These are phyloP conservation scores for Brachypteracias leptosomus DNA, from an alignment of 2,113 vertebrate species.

Conservation along the genomic window DNA sequence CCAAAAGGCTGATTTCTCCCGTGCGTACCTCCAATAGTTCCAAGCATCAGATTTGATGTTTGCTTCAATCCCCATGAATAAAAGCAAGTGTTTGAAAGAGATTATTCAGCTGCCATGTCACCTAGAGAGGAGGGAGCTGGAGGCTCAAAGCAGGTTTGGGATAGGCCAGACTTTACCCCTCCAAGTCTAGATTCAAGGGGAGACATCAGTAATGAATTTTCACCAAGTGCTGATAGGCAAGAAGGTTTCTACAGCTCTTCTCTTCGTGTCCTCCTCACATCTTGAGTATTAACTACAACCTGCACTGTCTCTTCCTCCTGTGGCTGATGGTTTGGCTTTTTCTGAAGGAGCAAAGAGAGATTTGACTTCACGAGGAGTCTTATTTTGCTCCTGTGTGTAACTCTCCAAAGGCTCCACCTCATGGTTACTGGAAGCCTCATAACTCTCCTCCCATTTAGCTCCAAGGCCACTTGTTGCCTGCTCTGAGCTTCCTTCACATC, in stretches of 20 bases:
- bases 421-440: not conserved
- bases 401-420: not conserved
- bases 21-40: not conserved
- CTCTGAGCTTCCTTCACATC: not conserved
- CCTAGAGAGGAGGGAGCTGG: not conserved
- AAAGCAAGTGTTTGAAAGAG: constrained; percentile 6
- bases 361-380: not conserved
- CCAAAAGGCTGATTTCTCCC: not conserved
- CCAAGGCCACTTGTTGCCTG: rapidly evolving
- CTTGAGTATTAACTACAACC: not conserved
- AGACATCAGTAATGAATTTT: not conserved
- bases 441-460: not conserved
- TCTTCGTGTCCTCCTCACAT: not conserved
- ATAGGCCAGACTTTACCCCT: not conserved
- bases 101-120: constrained; percentile 4
- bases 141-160: not conserved
- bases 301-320: not conserved
- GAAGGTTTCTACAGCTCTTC: not conserved
- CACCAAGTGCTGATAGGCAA: not conserved
- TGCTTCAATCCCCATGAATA: not conserved
- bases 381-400: not conserved
- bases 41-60: not conserved
- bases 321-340: rapidly evolving
- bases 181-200: not conserved
- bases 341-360: not conserved